Evolutionary conservation across 2,113 vertebrate genomes (phyloP).

Genomic region (Terrapene triunguis): DNA sequence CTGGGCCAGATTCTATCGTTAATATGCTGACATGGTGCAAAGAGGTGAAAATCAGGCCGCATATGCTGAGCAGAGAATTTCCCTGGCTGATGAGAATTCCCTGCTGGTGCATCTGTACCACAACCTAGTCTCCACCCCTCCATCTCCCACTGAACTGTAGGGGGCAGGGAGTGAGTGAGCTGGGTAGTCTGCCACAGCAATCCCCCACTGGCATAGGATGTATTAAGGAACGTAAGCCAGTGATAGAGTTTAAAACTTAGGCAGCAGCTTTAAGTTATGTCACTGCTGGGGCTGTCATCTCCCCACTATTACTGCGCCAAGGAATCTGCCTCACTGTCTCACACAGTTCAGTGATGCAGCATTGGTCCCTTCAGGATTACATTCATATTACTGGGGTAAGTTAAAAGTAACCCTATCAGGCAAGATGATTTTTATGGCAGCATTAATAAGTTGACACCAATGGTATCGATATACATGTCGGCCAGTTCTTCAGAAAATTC

Average conservation of each 20-base stretch:
- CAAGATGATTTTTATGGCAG: slow-evolving; percentile 59
- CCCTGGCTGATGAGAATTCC: accelerated
- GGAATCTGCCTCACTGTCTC: neutral
- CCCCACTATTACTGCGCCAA: accelerated
- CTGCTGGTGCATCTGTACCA: neutral
- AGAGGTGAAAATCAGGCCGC: neutral
- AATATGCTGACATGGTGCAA: accelerated
- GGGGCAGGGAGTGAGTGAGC: neutral
- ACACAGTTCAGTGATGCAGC: accelerated
- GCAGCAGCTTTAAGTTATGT: neutral
- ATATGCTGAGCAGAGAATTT: neutral
- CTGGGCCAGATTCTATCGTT: neutral
- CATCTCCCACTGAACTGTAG: neutral
- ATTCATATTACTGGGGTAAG: neutral
- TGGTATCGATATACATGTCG: slow-evolving; percentile 54
- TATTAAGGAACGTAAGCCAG: accelerated
- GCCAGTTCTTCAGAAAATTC: slow-evolving; percentile 46
- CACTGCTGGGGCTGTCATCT: slow-evolving; percentile 7
- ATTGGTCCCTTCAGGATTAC: slow-evolving; percentile 22
- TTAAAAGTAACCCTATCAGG: slow-evolving; percentile 55
- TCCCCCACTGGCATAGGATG: neutral
- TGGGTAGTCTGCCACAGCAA: neutral
- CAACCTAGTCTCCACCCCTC: neutral
- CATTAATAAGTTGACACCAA: slow-evolving; percentile 70
- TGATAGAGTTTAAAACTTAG: neutral